Conservation (phyloP, 2,113 vertebrate genomes). For the Brienomyrus brachyistius region DNA sequence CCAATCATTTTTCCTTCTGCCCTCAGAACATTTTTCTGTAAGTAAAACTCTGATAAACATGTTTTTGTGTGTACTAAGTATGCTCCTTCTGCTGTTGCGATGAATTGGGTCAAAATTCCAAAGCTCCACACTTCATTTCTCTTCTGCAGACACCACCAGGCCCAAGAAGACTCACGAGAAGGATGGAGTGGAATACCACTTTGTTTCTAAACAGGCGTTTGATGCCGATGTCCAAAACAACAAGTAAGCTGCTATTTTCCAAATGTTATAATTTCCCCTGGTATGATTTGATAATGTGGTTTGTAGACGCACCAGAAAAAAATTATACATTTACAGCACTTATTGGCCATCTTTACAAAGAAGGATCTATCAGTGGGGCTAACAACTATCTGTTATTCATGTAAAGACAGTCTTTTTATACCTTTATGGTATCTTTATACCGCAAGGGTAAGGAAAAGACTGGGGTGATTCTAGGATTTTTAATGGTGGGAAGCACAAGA, state of each 20-base stretch:
- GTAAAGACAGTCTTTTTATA: neutral
- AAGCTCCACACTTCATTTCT: neutral
- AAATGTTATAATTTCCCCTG: neutral
- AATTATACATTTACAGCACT: neutral
- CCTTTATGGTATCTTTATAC: neutral
- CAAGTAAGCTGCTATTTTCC: constrained; percentile 63
- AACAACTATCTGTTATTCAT: neutral
- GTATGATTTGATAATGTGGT: neutral
- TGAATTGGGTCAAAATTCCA: neutral
- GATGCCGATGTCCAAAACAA: constrained; percentile 80
- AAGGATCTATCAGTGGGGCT: neutral
- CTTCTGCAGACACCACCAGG: constrained; percentile 75
- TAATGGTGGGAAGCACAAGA: neutral
- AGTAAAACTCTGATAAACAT: neutral
- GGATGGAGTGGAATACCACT: constrained; percentile 92
- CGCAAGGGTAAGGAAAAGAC: no score
- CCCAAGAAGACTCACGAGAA: constrained; percentile 86
- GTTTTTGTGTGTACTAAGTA: neutral
- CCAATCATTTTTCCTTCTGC: neutral
- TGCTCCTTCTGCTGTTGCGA: neutral
- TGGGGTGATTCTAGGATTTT: neutral
- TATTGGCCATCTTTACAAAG: neutral
- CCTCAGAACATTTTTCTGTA: neutral
- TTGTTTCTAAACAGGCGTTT: constrained; percentile 86
- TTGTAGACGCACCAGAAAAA: neutral